phyloP scores from a whole-genome alignment of 2,888 invertebrate genomes.

The Tetragnatha montana region DNA sequence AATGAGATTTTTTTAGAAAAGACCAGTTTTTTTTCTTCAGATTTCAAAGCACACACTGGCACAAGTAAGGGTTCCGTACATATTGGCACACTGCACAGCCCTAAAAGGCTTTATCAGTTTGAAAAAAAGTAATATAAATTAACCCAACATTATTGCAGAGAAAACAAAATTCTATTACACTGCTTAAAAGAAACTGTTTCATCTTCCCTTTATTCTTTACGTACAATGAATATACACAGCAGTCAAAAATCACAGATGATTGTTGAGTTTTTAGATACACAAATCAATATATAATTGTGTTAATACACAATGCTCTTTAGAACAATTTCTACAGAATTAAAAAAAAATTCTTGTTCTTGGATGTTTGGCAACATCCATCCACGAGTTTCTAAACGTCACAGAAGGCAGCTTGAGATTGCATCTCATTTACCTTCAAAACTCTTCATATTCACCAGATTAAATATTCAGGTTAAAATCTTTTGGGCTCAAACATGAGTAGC shows the following conservation, averaged over 20 bases:
- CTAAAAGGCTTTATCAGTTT: slow-evolving; percentile 22
- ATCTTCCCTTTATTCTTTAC: slow-evolving; percentile 34
- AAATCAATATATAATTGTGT: slow-evolving; percentile 54
- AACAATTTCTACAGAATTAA: slow-evolving; percentile 19
- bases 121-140: slow-evolving; percentile 40
- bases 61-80: slow-evolving; percentile 22
- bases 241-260: slow-evolving; percentile 69
- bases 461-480: slow-evolving; percentile 46
- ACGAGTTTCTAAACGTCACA: slow-evolving; percentile 23
- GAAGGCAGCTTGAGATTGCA: slow-evolving; percentile 10
- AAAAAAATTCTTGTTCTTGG: slow-evolving; percentile 36
- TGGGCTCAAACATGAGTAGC: slow-evolving; percentile 62
- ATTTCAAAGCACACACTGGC: slow-evolving; percentile 3
- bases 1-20: too few relatives aligned
- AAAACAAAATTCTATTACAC: slow-evolving; percentile 31
- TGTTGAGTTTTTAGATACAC: slow-evolving; percentile 42
- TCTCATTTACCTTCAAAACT: slow-evolving; percentile 33
- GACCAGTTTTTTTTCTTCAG: too few relatives aligned
- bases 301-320: slow-evolving; percentile 29
- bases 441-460: slow-evolving; percentile 9
- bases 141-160: slow-evolving; percentile 19
- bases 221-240: slow-evolving; percentile 59
- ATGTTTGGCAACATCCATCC: background rate
- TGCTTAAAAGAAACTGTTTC: slow-evolving; percentile 29
- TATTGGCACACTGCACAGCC: slow-evolving; percentile 66